phyloP scores from a whole-genome alignment of 2,888 invertebrate species.

The Biston betularia region DNA sequence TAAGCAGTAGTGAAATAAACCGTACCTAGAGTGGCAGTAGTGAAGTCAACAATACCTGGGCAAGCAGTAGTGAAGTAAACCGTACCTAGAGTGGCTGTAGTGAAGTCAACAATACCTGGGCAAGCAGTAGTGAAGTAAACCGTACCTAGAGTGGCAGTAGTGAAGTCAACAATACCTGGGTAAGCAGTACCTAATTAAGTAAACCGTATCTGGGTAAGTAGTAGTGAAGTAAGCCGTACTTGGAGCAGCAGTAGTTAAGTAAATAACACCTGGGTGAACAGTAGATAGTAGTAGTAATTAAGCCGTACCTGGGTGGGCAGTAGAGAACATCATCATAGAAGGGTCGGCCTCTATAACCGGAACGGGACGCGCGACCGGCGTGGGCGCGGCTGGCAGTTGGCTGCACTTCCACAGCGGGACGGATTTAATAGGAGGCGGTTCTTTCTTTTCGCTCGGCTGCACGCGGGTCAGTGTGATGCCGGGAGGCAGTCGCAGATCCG shows the following conservation, averaged over 20 bases:
- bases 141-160: too few relatives aligned
- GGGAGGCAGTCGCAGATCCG: constrained; percentile 89
- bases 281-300: constrained; percentile 51
- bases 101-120: too few relatives aligned
- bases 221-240: not conserved
- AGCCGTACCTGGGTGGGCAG: constrained; percentile 57
- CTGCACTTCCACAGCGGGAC: constrained; percentile 76
- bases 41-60: too few relatives aligned
- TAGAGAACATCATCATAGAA: constrained; percentile 63
- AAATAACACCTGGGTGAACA: constrained; percentile 54
- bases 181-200: not conserved
- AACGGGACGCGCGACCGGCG: constrained; percentile 72
- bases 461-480: constrained; percentile 93
- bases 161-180: too few relatives aligned
- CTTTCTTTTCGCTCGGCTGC: constrained; percentile 82
- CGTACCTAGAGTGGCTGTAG: too few relatives aligned
- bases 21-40: too few relatives aligned
- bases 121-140: too few relatives aligned
- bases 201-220: not conserved
- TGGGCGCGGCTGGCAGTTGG: constrained; percentile 68
- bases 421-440: constrained; percentile 70
- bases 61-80: too few relatives aligned
- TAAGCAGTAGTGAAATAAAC: too few relatives aligned
- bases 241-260: too few relatives aligned
- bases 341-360: constrained; percentile 81